phyloP scores from a whole-genome alignment of 2,888 invertebrate genomes.

The Lydus trimaculatus region DNA sequence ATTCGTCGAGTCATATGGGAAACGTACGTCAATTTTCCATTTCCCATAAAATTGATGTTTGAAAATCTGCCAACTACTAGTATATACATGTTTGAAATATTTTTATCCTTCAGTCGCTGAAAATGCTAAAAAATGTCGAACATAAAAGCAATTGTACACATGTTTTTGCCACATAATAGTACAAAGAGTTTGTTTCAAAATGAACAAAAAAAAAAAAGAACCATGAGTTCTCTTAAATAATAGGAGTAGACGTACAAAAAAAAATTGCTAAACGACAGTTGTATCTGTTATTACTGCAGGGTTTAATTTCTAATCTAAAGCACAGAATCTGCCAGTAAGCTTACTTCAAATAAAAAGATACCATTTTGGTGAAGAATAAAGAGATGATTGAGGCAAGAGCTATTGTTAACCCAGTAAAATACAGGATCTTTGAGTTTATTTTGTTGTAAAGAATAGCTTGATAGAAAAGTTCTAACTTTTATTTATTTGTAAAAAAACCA shows the following conservation, averaged over 20 bases:
- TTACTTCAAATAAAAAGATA: not conserved
- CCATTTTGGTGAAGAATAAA: not conserved
- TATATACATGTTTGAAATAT: no score
- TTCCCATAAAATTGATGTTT: not conserved
- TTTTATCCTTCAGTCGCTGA: no score
- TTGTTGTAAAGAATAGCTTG: not conserved
- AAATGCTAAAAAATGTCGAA: no score
- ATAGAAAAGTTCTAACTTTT: not conserved
- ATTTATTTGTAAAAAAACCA: not conserved
- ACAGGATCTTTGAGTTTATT: not conserved
- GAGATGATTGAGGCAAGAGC: not conserved
- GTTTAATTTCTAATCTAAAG: not conserved
- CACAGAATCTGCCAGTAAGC: not conserved
- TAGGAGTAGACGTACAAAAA: not conserved
- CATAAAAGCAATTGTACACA: no score
- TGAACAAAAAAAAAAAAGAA: no score
- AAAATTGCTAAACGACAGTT: not conserved
- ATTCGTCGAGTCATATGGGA: no score
- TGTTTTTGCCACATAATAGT: no score
- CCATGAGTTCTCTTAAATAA: not conserved
- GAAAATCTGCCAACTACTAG: not conserved
- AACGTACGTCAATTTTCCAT: not conserved
- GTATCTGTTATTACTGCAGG: not conserved
- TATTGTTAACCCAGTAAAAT: not conserved
- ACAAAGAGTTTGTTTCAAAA: no score